Percentiles rank a stretch among this genome's conserved stretches.
phyloP scores from a whole-genome alignment of 2,113 vertebrate species.

The Pseudorhombus dupliciocellatus region DNA sequence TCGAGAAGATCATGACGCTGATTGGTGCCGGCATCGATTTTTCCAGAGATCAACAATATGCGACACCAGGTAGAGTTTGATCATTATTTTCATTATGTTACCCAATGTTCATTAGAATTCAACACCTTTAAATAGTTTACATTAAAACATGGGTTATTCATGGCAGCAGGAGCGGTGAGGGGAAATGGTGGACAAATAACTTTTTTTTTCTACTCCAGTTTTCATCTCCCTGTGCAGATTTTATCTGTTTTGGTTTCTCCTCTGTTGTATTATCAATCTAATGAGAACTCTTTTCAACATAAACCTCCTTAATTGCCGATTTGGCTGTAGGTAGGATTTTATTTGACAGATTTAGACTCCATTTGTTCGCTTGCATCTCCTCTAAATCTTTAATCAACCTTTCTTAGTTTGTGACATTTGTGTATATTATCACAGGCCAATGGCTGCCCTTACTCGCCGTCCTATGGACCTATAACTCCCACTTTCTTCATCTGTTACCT shows the following conservation, averaged over 20 bases:
- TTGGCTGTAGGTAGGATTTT: constrained; percentile 3
- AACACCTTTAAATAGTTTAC: background rate
- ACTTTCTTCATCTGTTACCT: too few relatives aligned
- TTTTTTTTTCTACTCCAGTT: background rate
- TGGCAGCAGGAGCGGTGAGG: background rate
- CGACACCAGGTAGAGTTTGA: constrained; percentile 86
- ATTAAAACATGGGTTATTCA: background rate
- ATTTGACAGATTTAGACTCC: background rate
- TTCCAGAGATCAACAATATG: constrained; percentile 91
- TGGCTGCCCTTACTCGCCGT: background rate
- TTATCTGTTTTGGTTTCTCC: background rate
- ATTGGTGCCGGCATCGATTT: constrained; percentile 98
- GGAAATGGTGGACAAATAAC: too few relatives aligned
- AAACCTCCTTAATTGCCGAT: background rate
- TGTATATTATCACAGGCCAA: background rate
- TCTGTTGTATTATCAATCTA: constrained; percentile 12
- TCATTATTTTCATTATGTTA: background rate
- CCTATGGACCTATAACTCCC: background rate
- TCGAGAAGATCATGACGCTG: constrained; percentile 99
- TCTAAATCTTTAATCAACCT: too few relatives aligned
- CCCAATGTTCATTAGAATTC: background rate
- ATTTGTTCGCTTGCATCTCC: background rate
- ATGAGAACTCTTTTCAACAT: background rate
- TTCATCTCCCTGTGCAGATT: background rate
- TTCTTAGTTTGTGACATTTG: too few relatives aligned